Conservation (phyloP, 1,140 invertebrate species). For the Diprion similis region DNA sequence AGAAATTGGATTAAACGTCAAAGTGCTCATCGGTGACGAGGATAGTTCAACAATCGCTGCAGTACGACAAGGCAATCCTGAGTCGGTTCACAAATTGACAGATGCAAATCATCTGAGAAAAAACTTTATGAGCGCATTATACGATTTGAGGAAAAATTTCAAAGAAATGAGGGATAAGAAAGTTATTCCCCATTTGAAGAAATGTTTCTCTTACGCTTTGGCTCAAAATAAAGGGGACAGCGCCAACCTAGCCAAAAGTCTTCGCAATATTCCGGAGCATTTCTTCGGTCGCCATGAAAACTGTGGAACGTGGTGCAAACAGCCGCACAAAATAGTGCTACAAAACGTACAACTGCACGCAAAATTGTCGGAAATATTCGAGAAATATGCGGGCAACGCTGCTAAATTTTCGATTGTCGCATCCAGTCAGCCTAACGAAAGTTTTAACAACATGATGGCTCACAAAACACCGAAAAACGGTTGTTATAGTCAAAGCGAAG, state of each 20-base stretch:
- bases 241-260: background rate
- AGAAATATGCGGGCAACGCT: conserved; percentile 18
- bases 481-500: conserved; percentile 8
- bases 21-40: conserved; percentile 33
- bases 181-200: conserved; percentile 27
- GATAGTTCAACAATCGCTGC: conserved; percentile 28
- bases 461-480: conserved; percentile 6
- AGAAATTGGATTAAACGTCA: conserved; percentile 22
- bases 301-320: conserved; percentile 16
- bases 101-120: conserved; percentile 30
- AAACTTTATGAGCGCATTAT: conserved; percentile 26
- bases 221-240: conserved; percentile 26
- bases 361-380: conserved; percentile 5
- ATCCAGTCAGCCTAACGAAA: conserved; percentile 17
- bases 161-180: conserved; percentile 20
- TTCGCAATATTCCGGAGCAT: conserved; percentile 16
- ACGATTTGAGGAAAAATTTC: too few relatives aligned
- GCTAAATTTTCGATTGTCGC: conserved; percentile 14
- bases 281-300: conserved; percentile 16
- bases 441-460: conserved; percentile 19
- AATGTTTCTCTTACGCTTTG: conserved; percentile 28
- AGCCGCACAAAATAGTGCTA: background rate
- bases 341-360: background rate
- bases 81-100: conserved; percentile 27
- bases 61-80: conserved; percentile 18